Evolutionary conservation across 2,888 invertebrate genomes (phyloP).

Genomic region (Sinohyriopsis cumingii): DNA sequence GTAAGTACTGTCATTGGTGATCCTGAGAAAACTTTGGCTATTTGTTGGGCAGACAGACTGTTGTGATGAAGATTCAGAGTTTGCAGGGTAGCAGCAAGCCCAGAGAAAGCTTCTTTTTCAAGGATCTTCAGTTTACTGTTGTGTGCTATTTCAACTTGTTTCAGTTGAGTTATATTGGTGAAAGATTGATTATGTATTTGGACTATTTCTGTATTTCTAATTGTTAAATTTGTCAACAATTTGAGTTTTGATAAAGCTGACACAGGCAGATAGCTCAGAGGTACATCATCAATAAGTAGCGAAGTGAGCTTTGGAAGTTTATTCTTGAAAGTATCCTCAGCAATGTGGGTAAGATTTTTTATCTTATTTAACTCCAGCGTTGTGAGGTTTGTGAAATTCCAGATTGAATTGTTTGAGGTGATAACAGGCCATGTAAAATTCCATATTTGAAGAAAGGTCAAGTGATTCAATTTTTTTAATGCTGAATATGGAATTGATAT

Average conservation of each 20-base stretch:
- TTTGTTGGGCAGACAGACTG: too few relatives aligned
- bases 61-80: too few relatives aligned
- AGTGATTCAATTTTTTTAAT: slow-evolving; percentile 32
- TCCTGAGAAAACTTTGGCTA: too few relatives aligned
- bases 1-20: too few relatives aligned
- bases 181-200: slow-evolving; percentile 32
- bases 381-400: slow-evolving; percentile 35
- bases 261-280: slow-evolving; percentile 33
- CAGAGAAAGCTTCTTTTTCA: slow-evolving; percentile 40
- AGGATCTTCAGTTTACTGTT: slow-evolving; percentile 35
- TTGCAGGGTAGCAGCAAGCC: too few relatives aligned
- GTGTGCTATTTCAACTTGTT: slow-evolving; percentile 35
- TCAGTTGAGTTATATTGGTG: slow-evolving; percentile 24
- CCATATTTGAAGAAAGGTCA: slow-evolving; percentile 35
- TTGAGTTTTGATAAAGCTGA: slow-evolving; percentile 22
- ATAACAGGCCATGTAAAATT: slow-evolving; percentile 30
- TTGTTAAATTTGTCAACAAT: slow-evolving; percentile 30
- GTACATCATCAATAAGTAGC: slow-evolving; percentile 26
- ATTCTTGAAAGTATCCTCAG: slow-evolving; percentile 26
- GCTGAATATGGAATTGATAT: slow-evolving; percentile 28
- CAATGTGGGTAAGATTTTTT: slow-evolving; percentile 24
- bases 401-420: slow-evolving; percentile 16
- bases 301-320: slow-evolving; percentile 29
- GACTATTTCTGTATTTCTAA: slow-evolving; percentile 34
- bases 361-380: slow-evolving; percentile 29